Base-by-base conservation (phyloP, 2,888 invertebrate genomes). In the Odontomyia ornata region DNA sequence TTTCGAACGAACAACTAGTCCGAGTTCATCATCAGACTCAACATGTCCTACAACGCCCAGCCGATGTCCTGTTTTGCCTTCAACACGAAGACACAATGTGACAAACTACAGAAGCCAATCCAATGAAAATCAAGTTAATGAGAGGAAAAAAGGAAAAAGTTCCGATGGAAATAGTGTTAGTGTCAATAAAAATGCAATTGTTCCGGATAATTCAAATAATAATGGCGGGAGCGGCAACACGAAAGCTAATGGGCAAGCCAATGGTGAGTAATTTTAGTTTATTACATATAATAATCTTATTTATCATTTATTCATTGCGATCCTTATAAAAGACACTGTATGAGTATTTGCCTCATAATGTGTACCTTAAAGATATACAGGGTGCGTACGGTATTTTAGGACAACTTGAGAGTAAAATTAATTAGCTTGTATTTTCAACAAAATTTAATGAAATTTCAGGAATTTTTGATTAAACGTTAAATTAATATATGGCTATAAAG, bases 1-100 rank as follows among this genome's bases (percentile, higher is more conserved):
- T 21, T 79, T 69, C 64, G 80, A 79, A n/a, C 67, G 79, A 13
- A 76, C 78, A n/a, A 62, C 79, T 11, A 80, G 79, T 73, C 76
- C 78, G 5, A 76, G 75, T 21, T 80, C 78, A 11, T 80, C 80
- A 9, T 75, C 77, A n/a, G 77, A 78, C 23, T 78, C 79, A 13
- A 79, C 76, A 1, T 77, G 79, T 60, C 77, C 79, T 30, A 78
- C 76, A 27, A 77, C 73, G 3, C 76, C 79, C 25, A 69, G 69
- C 52, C 72, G 77, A 60, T 65, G 72, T 75, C 67, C 76, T 1
- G n/a, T 46, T 56, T 56, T 72, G 21, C 56, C 56, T 11, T 23
- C 72, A n/a, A 28, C 69, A 52, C 57, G 62, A 28, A 43, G 30
- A 52, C 71, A 71, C 27, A 56, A 71, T 57, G 46, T 72, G 18